Evolutionary conservation across 2,888 invertebrate species (phyloP), one percentile per base, ranked within the genome.

Genomic region (Ichneumon xanthorius): DNA sequence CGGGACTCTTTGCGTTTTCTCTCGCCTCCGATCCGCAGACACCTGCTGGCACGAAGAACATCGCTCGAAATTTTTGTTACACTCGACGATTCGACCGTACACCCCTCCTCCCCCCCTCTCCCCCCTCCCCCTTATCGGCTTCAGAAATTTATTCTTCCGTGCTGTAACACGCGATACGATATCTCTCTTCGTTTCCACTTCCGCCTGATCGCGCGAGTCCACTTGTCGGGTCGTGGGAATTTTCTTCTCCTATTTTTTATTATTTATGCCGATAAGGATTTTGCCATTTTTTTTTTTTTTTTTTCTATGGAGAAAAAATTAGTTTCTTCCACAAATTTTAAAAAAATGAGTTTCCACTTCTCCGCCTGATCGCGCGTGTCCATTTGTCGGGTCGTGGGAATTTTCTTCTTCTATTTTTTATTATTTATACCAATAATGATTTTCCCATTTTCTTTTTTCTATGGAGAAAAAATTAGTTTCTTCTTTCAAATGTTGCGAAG

Each of bases 11-110:
- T 26, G 22, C 19, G 26, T 22, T 40, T n/a, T 73, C 55, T 70
- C 45, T 30, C 53, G 26, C 67, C 16, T 14, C 61, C 50, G 71
- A 53, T 73, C 76, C 33, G 55, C 67, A 82, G 79, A 82, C 85
- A 85, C 85, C 79, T 85, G 85, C 85, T 82, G 79, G 70, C 65
- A 72, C 76, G 30, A 50, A 61, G 40, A 76, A 72, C 79, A 79
- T 82, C 40, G 67, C 79, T 82, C 50, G 65, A 71, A 71, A 55
- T 65, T 76, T 67, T 61, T 53, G 40, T 65, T 53, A 30, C 70
- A 50, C 68, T 30, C 63, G 37, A 75, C 75, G 53, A 75, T 76
- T 72, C 55, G 22, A 9, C 37, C 50, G 55, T 77, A 22, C 53
- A 11, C 9, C 40, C 40, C 9, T 37, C 7, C 1, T 9, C 5